Percentiles rank a stretch among this genome's conserved stretches.
phyloP scores from a whole-genome alignment of 2,113 vertebrate genomes.

The Menidia beryllina region DNA sequence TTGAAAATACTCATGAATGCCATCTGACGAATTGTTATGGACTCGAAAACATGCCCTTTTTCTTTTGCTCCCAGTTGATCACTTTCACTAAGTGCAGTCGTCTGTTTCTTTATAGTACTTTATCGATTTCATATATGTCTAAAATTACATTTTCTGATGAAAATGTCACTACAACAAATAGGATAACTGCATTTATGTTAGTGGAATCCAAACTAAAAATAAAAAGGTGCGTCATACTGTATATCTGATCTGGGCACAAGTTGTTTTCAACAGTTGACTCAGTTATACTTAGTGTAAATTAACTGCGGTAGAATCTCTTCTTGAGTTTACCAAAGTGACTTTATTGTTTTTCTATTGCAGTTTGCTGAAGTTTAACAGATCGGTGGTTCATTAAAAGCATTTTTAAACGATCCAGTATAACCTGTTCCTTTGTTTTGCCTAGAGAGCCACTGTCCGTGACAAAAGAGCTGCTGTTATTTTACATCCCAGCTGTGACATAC shows the following conservation, averaged over 20 bases:
- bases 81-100: neutral
- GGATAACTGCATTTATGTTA: neutral
- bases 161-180: neutral
- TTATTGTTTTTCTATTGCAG: neutral
- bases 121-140: no score
- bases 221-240: no score
- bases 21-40: neutral
- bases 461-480: neutral
- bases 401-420: neutral
- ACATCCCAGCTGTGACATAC: neutral
- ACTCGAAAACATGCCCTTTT: neutral
- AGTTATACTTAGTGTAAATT: no score
- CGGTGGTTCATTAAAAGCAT: neutral
- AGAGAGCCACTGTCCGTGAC: neutral
- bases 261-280: no score
- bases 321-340: neutral
- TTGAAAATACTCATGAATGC: neutral
- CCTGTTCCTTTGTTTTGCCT: neutral
- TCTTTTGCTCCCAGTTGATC: neutral
- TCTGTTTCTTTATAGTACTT: no score
- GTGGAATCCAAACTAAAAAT: neutral
- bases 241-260: neutral
- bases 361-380: neutral
- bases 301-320: no score
- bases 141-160: no score